These are phyloP conservation scores for Lynx canadensis DNA, from an alignment of 2,113 vertebrate species.

Conservation along the genomic window DNA sequence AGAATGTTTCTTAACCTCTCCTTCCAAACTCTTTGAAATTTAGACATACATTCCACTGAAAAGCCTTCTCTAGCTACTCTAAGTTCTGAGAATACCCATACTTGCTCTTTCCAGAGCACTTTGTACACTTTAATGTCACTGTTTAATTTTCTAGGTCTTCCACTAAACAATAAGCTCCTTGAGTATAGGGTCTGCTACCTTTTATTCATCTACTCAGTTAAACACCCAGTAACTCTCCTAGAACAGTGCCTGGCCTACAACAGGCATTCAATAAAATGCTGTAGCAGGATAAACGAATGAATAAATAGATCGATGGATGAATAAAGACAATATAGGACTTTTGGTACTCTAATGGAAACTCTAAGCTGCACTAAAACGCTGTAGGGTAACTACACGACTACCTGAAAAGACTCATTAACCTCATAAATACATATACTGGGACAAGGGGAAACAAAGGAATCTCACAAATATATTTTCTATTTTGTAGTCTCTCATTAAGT, in stretches of 20 bases:
- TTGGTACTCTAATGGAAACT: background rate
- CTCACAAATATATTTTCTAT: conserved; percentile 23
- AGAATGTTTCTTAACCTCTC: background rate
- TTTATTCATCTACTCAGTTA: background rate
- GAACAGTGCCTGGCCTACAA: background rate
- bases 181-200: background rate
- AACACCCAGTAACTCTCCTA: background rate
- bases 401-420: background rate
- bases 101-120: background rate
- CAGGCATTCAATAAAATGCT: conserved; percentile 26
- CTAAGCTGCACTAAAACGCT: background rate
- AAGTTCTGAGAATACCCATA: background rate
- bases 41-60: background rate
- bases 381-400: background rate
- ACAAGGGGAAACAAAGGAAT: conserved; percentile 10
- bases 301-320: background rate
- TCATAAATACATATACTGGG: background rate
- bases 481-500: background rate
- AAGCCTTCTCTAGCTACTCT: background rate
- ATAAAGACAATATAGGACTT: background rate
- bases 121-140: background rate
- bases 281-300: conserved; percentile 16
- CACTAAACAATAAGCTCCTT: background rate
- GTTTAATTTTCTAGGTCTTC: background rate
- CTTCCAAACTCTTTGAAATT: background rate